Percentiles rank a stretch among this genome's conserved stretches.
phyloP scores from a whole-genome alignment of 2,113 vertebrate species.

The Ophthalmolycus amberensis region DNA sequence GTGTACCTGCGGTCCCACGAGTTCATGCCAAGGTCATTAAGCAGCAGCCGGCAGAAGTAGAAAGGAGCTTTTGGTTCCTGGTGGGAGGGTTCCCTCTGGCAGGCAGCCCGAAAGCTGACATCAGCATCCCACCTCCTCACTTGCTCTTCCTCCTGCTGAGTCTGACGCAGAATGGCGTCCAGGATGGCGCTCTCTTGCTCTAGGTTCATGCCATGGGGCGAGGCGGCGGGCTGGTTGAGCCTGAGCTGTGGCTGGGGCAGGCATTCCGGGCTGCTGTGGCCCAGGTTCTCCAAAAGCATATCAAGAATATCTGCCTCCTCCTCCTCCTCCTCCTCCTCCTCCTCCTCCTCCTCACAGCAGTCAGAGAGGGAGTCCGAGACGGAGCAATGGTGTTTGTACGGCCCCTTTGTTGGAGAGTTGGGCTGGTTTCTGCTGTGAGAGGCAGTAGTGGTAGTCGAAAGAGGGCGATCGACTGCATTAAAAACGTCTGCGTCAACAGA shows the following conservation, averaged over 20 bases:
- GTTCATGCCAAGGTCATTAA: slow-evolving; percentile 97
- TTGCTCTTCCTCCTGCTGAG: slow-evolving; percentile 86
- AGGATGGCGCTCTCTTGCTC: slow-evolving; percentile 89
- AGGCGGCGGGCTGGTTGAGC: slow-evolving; percentile 90
- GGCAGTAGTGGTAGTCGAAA: slow-evolving; percentile 7
- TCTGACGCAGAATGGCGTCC: slow-evolving; percentile 88
- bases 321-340: slow-evolving; percentile 57
- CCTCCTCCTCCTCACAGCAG: slow-evolving; percentile 76
- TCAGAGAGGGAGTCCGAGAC: slow-evolving; percentile 50
- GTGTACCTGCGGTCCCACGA: slow-evolving; percentile 97
- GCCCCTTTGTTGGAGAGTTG: slow-evolving; percentile 55
- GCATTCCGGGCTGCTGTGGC: slow-evolving; percentile 93
- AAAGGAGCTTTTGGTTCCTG: slow-evolving; percentile 92
- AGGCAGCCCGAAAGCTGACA: slow-evolving; percentile 77
- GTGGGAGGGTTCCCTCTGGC: slow-evolving; percentile 84
- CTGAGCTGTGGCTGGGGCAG: slow-evolving; percentile 87
- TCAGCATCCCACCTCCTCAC: slow-evolving; percentile 78
- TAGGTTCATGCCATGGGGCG: slow-evolving; percentile 88
- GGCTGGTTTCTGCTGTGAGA: slow-evolving; percentile 42
- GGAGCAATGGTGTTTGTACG: slow-evolving; percentile 38
- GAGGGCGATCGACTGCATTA: slow-evolving; percentile 30
- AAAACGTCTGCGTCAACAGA: slow-evolving; percentile 51
- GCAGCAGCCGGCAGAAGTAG: slow-evolving; percentile 94
- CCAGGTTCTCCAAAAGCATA: slow-evolving; percentile 89
- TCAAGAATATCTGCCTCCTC: slow-evolving; percentile 89